Conservation (phyloP, 2,113 vertebrate species). For the Bettongia penicillata region DNA sequence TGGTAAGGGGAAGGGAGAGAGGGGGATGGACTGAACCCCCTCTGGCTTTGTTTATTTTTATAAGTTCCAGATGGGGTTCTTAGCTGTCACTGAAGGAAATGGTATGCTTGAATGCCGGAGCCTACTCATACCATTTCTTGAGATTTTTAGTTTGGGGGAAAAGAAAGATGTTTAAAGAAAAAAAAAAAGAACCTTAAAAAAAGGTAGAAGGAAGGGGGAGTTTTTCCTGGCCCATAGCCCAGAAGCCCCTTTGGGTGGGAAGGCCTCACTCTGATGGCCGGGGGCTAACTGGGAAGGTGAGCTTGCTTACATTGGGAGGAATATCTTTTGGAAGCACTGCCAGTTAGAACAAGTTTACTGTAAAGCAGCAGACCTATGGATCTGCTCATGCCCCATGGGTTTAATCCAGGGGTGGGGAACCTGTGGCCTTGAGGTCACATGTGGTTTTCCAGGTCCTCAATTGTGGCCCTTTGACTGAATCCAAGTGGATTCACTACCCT, state of each 20-base stretch:
- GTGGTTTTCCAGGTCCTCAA: background rate
- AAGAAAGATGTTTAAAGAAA: conserved; percentile 7
- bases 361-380: rapidly evolving
- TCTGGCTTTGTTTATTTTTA: conserved; percentile 47
- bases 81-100: conserved; percentile 56
- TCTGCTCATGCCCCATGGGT: background rate
- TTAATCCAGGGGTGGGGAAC: no score
- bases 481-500: no score
- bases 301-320: background rate
- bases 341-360: background rate
- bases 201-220: background rate
- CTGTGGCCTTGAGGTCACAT: no score
- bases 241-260: background rate
- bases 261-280: background rate
- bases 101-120: conserved; percentile 2
- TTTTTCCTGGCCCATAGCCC: background rate
- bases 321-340: background rate
- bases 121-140: background rate
- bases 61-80: conserved; percentile 54
- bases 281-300: background rate
- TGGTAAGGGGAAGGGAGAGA: background rate
- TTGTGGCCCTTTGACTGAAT: no score
- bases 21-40: background rate
- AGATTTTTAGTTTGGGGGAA: background rate
- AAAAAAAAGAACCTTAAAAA: background rate